Evolutionary conservation across 2,888 invertebrate species (phyloP), one percentile per base, ranked within the genome.

Genomic region (Pachliopta kotzebuea): DNA sequence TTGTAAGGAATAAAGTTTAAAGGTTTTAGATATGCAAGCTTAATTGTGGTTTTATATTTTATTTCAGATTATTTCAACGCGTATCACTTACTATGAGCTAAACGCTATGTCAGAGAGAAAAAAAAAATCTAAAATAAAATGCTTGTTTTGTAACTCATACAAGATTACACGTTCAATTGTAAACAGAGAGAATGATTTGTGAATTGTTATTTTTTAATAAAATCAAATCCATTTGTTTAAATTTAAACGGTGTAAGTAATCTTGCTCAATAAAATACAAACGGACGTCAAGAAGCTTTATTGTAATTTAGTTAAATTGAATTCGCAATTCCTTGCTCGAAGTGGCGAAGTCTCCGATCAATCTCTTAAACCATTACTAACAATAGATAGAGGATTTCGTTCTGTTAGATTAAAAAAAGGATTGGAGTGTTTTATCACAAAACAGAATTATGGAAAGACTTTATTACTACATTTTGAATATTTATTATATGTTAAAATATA

Each of bases 261-360:
- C 14, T 23, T 4, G 11, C 21, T 14, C 50, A 52, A 21, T 49
- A n/a, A 52, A 20, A 52, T 14, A 26, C 45, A 58, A 42, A 4
- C 63, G 21, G 49, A 58, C 53, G 59, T 49, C 59, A n/a, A 18
- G 23, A 59, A 29, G 45, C 52, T 63, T 63, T 58, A 63, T 58
- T 45, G 57, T 54, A 58, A 63, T 58, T 63, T 59, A 59, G 58
- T 42, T 63, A 49, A 63, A 63, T 63, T 59, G 58, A 59, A 63
- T 63, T 63, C 58, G 54, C 58, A 29, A 49, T 63, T 59, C 63
- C 58, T 20, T 29, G 37, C 57, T 45, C 59, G 54, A 17, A 59
- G 58, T 31, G 31, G 21, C 58, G 26, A 18, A 29, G 63, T 53
- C 29, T 59, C 54, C 21, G 49, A 63, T 58, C 57, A 53, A 58